Percentiles rank a stretch among this genome's conserved stretches.
phyloP scores from a whole-genome alignment of 2,888 invertebrate species.

The Pantelozetes paolii region DNA sequence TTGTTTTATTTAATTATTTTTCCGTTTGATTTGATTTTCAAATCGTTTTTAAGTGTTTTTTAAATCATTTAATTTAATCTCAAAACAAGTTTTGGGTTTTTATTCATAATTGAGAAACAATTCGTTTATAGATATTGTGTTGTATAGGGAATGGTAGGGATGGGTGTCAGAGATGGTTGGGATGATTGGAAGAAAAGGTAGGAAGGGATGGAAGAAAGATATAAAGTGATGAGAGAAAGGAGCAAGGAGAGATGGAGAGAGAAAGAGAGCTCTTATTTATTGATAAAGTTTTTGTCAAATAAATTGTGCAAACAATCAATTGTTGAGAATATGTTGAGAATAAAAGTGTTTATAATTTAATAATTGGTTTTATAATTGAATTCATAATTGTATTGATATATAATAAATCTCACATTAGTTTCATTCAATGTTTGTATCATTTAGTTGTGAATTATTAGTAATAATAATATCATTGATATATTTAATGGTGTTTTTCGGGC shows the following conservation, averaged over 20 bases:
- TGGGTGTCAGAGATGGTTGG: no score
- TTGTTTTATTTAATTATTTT: neutral
- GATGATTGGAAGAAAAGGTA: no score
- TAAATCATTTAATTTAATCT: no score
- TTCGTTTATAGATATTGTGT: slow-evolving; percentile 19
- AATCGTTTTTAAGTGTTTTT: no score
- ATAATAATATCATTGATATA: slow-evolving; percentile 3
- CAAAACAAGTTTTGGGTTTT: neutral
- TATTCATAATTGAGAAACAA: neutral
- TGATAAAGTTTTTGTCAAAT: slow-evolving; percentile 26
- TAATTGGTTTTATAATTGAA: neutral
- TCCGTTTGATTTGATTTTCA: no score
- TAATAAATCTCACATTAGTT: slow-evolving; percentile 21
- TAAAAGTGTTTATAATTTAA: neutral
- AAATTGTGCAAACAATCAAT: slow-evolving; percentile 35
- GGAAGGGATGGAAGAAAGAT: no score
- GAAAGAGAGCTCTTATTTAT: slow-evolving; percentile 28
- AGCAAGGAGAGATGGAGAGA: no score
- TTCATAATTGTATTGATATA: neutral
- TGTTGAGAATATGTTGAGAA: slow-evolving; percentile 20
- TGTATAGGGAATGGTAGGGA: no score
- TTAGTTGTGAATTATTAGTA: neutral
- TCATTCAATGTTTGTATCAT: neutral
- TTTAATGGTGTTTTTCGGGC: neutral
- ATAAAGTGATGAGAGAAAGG: no score